Percentiles rank a stretch among this genome's conserved stretches.
Evolutionary conservation across 1,140 invertebrate genomes (phyloP).

Genomic region (Zaprionus ghesquierei): DNA sequence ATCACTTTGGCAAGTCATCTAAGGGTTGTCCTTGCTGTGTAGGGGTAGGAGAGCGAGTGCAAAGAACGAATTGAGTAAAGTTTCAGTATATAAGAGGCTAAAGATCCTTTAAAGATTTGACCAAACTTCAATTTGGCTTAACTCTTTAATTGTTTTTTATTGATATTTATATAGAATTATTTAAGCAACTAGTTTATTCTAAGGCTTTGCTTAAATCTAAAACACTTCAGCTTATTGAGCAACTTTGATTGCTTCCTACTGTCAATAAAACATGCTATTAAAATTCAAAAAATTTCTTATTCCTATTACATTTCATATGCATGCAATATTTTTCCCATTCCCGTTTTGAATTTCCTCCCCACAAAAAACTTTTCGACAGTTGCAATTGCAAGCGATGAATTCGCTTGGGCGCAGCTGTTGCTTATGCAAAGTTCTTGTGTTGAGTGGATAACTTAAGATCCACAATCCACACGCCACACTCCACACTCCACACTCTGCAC

Average conservation of each 20-base stretch:
- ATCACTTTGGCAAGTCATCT: constrained; percentile 23
- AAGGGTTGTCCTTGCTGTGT: not conserved
- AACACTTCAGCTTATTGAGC: not conserved
- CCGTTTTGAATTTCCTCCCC: not conserved
- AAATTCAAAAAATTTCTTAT: not conserved
- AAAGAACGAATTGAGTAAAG: too few relatives aligned
- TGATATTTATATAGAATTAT: too few relatives aligned
- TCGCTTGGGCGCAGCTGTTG: constrained; percentile 55
- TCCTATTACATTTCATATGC: not conserved
- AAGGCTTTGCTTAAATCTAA: not conserved
- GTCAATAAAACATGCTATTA: not conserved
- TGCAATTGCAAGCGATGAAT: constrained; percentile 56
- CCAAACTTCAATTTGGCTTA: too few relatives aligned
- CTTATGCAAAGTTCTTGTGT: constrained; percentile 56
- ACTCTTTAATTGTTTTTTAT: too few relatives aligned
- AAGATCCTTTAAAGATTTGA: too few relatives aligned
- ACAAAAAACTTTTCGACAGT: constrained; percentile 64
- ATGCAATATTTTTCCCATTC: not conserved
- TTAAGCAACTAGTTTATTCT: too few relatives aligned
- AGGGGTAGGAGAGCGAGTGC: too few relatives aligned
- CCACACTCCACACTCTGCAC: not conserved
- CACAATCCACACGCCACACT: not conserved
- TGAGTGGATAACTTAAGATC: constrained; percentile 68
- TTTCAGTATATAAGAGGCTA: too few relatives aligned
- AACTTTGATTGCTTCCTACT: not conserved